Evolutionary conservation across 2,797 vertebrate genomes (phyloP).

Genomic region (Bradypodion ventrale): DNA sequence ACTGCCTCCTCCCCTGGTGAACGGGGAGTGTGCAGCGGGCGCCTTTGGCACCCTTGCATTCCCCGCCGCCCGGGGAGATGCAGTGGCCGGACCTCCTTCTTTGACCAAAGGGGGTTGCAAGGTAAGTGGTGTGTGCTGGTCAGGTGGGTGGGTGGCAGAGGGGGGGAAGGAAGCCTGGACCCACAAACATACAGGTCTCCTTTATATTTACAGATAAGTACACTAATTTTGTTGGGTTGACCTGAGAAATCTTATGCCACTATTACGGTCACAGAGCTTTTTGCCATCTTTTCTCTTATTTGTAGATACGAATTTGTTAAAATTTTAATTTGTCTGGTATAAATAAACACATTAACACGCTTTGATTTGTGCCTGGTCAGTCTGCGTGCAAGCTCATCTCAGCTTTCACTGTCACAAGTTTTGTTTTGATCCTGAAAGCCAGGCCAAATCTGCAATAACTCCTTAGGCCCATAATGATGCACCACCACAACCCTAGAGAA

Average conservation of each 20-base stretch:
- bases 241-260: background rate
- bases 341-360: background rate
- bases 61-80: too few relatives aligned
- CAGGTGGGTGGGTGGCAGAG: too few relatives aligned
- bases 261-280: background rate
- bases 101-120: too few relatives aligned
- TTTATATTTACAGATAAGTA: too few relatives aligned
- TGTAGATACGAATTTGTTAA: background rate
- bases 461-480: conserved; percentile 60
- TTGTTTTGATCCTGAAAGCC: conserved; percentile 55
- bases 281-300: background rate
- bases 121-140: too few relatives aligned
- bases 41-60: too few relatives aligned
- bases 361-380: background rate
- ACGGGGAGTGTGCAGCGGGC: too few relatives aligned
- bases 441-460: conserved; percentile 74
- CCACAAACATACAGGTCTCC: too few relatives aligned
- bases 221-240: background rate
- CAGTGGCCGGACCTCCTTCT: too few relatives aligned
- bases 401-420: background rate
- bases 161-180: too few relatives aligned
- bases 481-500: conserved; percentile 73
- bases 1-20: too few relatives aligned
- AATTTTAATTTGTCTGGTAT: background rate
- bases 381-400: background rate